A percentile compares a stretch with the other conserved stretches of the same genome.
Conservation (phyloP, 2,113 vertebrate species). For the Pipa parva region DNA sequence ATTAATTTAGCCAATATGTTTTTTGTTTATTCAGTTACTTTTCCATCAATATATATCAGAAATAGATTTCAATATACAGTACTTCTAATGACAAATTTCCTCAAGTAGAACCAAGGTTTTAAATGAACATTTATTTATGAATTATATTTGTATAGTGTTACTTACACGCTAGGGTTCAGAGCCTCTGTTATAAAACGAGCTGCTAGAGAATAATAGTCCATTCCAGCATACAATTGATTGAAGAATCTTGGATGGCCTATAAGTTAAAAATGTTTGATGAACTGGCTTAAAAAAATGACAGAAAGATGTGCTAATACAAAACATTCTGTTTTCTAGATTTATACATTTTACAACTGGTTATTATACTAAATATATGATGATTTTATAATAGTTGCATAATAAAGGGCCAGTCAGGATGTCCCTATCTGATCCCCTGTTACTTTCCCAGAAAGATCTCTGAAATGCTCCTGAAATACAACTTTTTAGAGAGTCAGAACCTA, state of each 20-base stretch:
- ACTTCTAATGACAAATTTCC: too few species aligned
- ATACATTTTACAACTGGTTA: too few species aligned
- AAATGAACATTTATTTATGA: too few species aligned
- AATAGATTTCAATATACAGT: too few species aligned
- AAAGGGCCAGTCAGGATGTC: too few species aligned
- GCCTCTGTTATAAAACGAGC: conserved; percentile 78
- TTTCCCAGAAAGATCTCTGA: too few species aligned
- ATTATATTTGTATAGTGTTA: conserved; percentile 35
- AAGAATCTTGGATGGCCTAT: conserved; percentile 80
- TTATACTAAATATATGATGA: too few species aligned
- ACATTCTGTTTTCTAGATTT: not conserved
- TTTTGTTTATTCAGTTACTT: not conserved
- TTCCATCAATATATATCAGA: too few species aligned
- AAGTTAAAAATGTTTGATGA: conserved; percentile 48
- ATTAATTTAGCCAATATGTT: too few species aligned
- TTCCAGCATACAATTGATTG: conserved; percentile 79
- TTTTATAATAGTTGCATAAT: too few species aligned
- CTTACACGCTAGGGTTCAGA: conserved; percentile 81
- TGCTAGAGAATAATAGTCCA: conserved; percentile 77
- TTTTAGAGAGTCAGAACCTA: not conserved
- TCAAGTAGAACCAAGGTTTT: too few species aligned
- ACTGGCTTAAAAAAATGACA: not conserved
- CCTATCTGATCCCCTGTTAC: too few species aligned
- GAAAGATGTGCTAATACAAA: not conserved
- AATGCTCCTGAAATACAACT: not conserved